Base-by-base conservation (phyloP, 2,113 vertebrate genomes). In the Pipa parva region DNA sequence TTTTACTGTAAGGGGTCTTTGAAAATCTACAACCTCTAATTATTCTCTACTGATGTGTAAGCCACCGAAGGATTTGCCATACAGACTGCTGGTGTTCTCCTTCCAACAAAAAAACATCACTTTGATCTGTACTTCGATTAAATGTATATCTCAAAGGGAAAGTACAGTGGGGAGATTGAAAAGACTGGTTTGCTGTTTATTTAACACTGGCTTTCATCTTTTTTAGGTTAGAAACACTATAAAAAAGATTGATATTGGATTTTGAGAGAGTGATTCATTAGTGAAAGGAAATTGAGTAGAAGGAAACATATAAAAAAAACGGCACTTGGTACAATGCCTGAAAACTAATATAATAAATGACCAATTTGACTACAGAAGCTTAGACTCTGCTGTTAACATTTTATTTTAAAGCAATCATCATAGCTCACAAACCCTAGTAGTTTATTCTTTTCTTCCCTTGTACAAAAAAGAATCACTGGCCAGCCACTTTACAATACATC, bases 41-140 rank as follows among this genome's bases (percentile, higher is more conserved):
- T 21, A 4, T 49, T 21, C 46, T 22, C 46, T 20, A 13, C 21
- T 49, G 20, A 58, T 36, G 55, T 58, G 18, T 13, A 58, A 20
- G 54, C 2, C 45, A n/a, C 29, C 22, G 27, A 20, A 21, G 55
- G 27, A 21, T 21, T 8, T 57, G n/a, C 55, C 10, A 7, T n/a
- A 37, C 24, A 3, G 31, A 17, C 57, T 42, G 36, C 3, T 27
- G 48, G 33, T 29, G 54, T 60, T 52, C 25, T 29, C 24, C 22
- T 63, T 45, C 10, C 13, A 42, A 24, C 21, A 63, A 20, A 39
- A 22, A 42, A 28, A 33, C 10, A 31, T 60, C 57, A 69, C 57
- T 69, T 61, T 69, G 33, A 69, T 69, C 57, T 61, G n/a, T 12
- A 26, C 31, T 60, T 48, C 60, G 66, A 69, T 31, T 54, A 50